Base-by-base conservation (phyloP, 1,140 invertebrate genomes). In the Diorhabda carinulata region DNA sequence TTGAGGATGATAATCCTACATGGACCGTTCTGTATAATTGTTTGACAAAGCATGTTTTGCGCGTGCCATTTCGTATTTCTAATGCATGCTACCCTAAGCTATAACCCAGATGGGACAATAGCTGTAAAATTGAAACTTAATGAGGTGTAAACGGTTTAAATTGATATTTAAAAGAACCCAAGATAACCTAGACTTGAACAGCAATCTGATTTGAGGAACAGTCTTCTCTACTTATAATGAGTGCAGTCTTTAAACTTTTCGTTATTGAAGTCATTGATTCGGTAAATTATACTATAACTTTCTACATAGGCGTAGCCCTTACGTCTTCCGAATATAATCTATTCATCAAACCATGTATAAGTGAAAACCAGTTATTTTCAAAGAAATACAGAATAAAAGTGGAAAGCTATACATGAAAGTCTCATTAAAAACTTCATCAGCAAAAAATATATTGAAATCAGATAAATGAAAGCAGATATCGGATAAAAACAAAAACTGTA, bases 101-200 rank as follows among this genome's bases (percentile, higher is more conserved):
- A 75, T 80, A 80, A 80, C 78, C 78, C 77, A 81, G 77, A 80
- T 81, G 78, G 78, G 79, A 81, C 79, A 80, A 80, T 80, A 77
- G 80, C 80, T 81, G 80, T 81, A 81, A 81, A 81, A 81, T 81
- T 81, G 80, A 80, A 81, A 81, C 73, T 81, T 79, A 81, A 81
- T 81, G 80, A 80, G 78, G 78, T 80, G 79, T 79, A 71, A 80
- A 78, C 80, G 77, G 76, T 78, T 78, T 78, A 80, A 80, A 81
- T 81, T 81, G 80, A 81, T 81, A 81, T 81, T 80, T 80, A 81
- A 81, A 80, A 80, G 78, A 81, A 78, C 76, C 47, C 77, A 76
- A 80, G 77, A 78, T 80, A 79, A 80, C 79, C 78, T 78, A 75
- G 77, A 78, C 72, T 77, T 74, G 77, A 77, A 76, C 75, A 75